Percentiles rank a stretch among this genome's conserved stretches.
phyloP scores from a whole-genome alignment of 2,113 vertebrate genomes.

The Euleptes europaea region DNA sequence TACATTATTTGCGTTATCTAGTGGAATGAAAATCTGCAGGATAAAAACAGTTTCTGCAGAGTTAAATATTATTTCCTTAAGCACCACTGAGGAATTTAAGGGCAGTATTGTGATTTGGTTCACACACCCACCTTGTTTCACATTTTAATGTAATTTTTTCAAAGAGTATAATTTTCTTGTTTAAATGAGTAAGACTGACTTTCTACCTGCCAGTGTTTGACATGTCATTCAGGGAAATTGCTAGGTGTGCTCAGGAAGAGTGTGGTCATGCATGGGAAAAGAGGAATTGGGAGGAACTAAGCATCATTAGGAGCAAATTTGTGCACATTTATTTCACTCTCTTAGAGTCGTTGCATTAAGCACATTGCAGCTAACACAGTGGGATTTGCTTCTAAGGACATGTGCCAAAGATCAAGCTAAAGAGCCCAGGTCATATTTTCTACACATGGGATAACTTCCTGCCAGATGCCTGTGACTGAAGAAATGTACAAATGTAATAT shows the following conservation, averaged over 20 bases:
- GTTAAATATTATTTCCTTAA: conserved; percentile 18
- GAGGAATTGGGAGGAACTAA: not conserved
- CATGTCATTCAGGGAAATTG: conserved; percentile 14
- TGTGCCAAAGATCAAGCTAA: not conserved
- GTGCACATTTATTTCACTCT: not conserved
- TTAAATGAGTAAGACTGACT: conserved; percentile 27
- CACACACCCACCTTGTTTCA: conserved; percentile 10
- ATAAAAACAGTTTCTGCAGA: conserved; percentile 22
- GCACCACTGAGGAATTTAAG: conserved; percentile 20
- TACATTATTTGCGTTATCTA: not conserved
- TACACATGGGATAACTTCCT: not conserved
- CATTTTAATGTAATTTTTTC: conserved; percentile 20
- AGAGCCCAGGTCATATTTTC: not conserved
- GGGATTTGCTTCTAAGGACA: not conserved
- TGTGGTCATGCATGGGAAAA: conserved; percentile 8
- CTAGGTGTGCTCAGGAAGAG: not conserved
- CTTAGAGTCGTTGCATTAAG: not conserved
- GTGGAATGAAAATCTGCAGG: conserved; percentile 28
- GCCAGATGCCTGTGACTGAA: not conserved
- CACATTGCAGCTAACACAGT: not conserved
- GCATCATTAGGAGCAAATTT: not conserved
- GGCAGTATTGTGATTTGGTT: conserved; percentile 13
- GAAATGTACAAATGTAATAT: not conserved
- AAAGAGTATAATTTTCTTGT: conserved; percentile 31
- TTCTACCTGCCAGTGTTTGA: conserved; percentile 22